Base-by-base conservation (phyloP, 1,140 invertebrate species). In the Coelopa frigida region DNA sequence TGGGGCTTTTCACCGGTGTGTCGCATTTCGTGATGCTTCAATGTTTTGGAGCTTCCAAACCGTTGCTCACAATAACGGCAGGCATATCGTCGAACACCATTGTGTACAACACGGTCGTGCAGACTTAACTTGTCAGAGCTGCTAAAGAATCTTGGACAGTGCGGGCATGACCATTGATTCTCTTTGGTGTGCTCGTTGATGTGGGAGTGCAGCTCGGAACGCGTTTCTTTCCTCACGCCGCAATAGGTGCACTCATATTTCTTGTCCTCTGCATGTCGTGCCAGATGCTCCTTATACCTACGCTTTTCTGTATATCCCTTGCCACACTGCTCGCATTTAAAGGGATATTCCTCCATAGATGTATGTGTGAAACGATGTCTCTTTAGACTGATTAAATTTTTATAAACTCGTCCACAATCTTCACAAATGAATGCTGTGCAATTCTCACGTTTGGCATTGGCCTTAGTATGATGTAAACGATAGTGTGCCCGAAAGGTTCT, bases 1-100 rank as follows among this genome's bases (percentile, higher is more conserved):
- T 54, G 44, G 10, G 52, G 52, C 26, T 54, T 59, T 44, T 70
- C 74, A 4, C 78, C 78, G 36, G 52, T 54, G 11, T 51, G 52
- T 2, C 24, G 24, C 38, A 46, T 46, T 46, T 50, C 46, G 31
- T 54, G 52, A 43, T 46, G 39, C 27, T 47, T 51, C 5, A 48
- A 26, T 22, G 43, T 40, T n/a, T 46, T 31, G 10, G 23, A 18
- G 21, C 43, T 51, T 10, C 38, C 44, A 43, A 54, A 54, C 11
- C 24, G 22, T 35, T 40, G 32, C 44, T 49, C 33, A 43, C 52
- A 54, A 39, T 39, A 51, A 20, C 23, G 27, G 33, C 52, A 54
- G 2, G 21, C 18, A 38, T 40, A 54, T 20, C 21, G 27, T 24
- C 45, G 33, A 12, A 50, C 32, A 3, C 46, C 43, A n/a, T 42